These are phyloP conservation scores for Agriopis marginaria DNA, from an alignment of 2,888 invertebrate genomes.

Conservation along the genomic window DNA sequence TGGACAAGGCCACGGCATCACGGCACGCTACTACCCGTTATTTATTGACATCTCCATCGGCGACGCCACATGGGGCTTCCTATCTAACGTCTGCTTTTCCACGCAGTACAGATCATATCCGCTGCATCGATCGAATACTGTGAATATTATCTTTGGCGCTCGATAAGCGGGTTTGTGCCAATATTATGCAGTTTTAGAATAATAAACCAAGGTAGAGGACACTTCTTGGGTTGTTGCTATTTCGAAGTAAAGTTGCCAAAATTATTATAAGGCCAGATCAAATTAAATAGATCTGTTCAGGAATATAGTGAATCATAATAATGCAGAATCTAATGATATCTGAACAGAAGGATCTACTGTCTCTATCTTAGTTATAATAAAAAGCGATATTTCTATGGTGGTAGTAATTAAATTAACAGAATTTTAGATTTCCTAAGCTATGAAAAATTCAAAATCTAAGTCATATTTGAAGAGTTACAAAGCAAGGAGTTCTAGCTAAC, in stretches of 20 bases:
- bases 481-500: neutral
- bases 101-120: slow-evolving; percentile 3
- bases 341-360: neutral
- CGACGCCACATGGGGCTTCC: slow-evolving; percentile 56
- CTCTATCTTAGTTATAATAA: neutral
- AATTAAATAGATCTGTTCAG: neutral
- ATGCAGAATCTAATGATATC: neutral
- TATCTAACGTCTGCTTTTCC: slow-evolving; percentile 62
- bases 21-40: slow-evolving; percentile 63
- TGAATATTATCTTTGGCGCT: slow-evolving; percentile 13
- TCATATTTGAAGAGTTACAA: neutral
- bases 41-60: slow-evolving; percentile 65
- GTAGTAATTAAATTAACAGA: neutral
- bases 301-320: neutral
- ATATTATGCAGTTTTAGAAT: slow-evolving; percentile 12
- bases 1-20: slow-evolving; percentile 76
- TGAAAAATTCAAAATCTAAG: neutral
- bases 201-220: slow-evolving; percentile 12
- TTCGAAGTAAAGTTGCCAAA: slow-evolving; percentile 4
- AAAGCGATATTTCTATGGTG: no score
- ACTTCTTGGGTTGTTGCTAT: slow-evolving; percentile 6
- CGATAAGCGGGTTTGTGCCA: slow-evolving; percentile 4
- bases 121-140: slow-evolving; percentile 9
- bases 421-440: neutral
- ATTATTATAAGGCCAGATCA: neutral